These are phyloP conservation scores for Lepidurus apus DNA, from an alignment of 1,140 invertebrate species.

Conservation along the genomic window DNA sequence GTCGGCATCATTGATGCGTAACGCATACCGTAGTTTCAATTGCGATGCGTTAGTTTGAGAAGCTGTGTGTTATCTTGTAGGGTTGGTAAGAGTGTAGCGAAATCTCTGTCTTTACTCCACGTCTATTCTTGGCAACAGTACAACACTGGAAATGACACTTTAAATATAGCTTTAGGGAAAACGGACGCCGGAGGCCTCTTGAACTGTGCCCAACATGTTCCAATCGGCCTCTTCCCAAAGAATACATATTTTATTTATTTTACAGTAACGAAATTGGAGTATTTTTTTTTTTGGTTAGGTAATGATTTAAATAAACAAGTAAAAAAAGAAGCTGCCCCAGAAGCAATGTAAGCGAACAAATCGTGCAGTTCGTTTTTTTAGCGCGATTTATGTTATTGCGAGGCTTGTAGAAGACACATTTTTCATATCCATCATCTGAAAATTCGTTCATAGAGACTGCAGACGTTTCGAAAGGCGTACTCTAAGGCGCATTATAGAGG, in stretches of 20 bases:
- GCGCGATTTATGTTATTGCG: not conserved
- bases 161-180: slow-evolving; percentile 18
- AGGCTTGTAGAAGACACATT: not conserved
- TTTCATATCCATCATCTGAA: slow-evolving; percentile 14
- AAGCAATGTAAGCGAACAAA: too few species aligned
- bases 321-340: too few species aligned
- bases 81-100: not conserved
- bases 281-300: not conserved
- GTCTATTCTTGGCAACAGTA: slow-evolving; percentile 12
- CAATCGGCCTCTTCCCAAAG: not conserved
- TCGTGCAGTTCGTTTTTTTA: not conserved
- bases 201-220: slow-evolving; percentile 8
- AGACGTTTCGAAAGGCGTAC: not conserved
- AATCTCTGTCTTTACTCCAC: not conserved
- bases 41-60: not conserved
- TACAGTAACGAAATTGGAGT: too few species aligned
- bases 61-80: not conserved
- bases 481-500: not conserved
- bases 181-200: not conserved
- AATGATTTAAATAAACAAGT: too few species aligned
- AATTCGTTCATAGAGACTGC: not conserved
- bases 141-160: slow-evolving; percentile 21
- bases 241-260: not conserved
- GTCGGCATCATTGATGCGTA: not conserved
- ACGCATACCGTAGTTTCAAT: not conserved